These are phyloP conservation scores for Onychomys torridus DNA, from an alignment of 2,797 vertebrate genomes.

Conservation along the genomic window DNA sequence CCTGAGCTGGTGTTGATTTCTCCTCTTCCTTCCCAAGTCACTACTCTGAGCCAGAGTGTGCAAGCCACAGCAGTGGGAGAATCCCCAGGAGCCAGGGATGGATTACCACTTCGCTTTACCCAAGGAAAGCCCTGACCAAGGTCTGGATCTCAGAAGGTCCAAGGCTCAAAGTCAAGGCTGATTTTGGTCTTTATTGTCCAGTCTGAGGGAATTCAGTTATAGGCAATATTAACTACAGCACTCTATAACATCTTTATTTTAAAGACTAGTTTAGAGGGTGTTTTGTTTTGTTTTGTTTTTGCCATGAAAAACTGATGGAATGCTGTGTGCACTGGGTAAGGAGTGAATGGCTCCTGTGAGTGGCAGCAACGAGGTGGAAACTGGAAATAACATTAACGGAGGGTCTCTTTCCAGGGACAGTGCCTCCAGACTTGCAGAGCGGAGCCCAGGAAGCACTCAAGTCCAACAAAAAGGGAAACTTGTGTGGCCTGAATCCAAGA, in stretches of 20 bases:
- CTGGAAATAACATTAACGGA: background rate
- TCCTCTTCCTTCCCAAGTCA: background rate
- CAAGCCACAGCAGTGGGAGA: background rate
- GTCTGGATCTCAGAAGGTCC: background rate
- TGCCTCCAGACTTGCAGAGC: background rate
- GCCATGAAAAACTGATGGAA: background rate
- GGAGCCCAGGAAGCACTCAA: background rate
- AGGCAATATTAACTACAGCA: background rate
- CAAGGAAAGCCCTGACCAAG: background rate
- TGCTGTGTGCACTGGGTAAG: background rate
- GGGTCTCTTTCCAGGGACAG: background rate
- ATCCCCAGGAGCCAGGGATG: background rate
- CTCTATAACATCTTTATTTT: background rate
- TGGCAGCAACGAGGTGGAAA: background rate
- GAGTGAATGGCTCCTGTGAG: background rate
- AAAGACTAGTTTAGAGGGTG: background rate
- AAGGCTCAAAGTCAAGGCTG: background rate
- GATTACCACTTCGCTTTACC: background rate
- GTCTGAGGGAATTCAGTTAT: background rate
- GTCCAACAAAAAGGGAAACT: conserved; percentile 22
- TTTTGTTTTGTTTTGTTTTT: conserved; percentile 23
- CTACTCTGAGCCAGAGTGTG: background rate
- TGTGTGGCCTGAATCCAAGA: background rate
- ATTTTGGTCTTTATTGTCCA: background rate
- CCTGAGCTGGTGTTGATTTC: background rate